phyloP scores from a whole-genome alignment of 2,113 vertebrate genomes.

The Pseudorhombus dupliciocellatus region DNA sequence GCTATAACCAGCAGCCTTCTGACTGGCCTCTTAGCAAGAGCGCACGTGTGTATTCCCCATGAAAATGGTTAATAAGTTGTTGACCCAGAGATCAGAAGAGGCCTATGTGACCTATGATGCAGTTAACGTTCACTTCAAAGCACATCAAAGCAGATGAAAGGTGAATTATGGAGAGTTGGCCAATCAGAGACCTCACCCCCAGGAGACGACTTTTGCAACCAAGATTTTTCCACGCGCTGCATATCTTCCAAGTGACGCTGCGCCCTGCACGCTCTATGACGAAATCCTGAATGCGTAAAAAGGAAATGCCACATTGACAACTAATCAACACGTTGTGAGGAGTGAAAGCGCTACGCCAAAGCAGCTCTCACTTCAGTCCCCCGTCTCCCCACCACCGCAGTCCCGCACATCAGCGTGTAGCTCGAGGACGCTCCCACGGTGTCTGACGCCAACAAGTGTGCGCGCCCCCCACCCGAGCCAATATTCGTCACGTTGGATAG shows the following conservation, averaged over 20 bases:
- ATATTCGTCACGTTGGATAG: constrained; percentile 57
- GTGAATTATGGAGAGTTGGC: background rate
- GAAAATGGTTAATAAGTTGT: too few species aligned
- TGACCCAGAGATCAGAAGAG: too few species aligned
- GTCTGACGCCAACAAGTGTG: constrained; percentile 22
- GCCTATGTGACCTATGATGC: too few species aligned
- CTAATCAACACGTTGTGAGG: background rate
- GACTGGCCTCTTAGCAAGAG: too few species aligned
- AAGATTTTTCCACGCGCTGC: constrained; percentile 9
- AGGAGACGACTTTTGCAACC: constrained; percentile 30
- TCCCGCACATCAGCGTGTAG: background rate
- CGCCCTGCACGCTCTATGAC: constrained; percentile 20
- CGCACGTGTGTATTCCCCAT: too few species aligned
- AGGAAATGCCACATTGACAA: background rate
- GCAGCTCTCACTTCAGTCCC: background rate
- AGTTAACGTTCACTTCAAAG: too few species aligned
- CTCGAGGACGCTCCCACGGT: constrained; percentile 4
- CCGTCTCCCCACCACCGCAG: background rate
- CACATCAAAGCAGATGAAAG: too few species aligned
- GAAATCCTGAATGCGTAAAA: constrained; percentile 22
- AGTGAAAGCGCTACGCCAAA: background rate
- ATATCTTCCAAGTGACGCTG: constrained; percentile 45
- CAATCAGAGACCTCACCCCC: background rate
- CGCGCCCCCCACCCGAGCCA: background rate
- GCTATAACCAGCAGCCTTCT: too few species aligned